Evolutionary conservation across 2,888 invertebrate species (phyloP), one percentile per base, ranked within the genome.

Genomic region (Meloe dianella): DNA sequence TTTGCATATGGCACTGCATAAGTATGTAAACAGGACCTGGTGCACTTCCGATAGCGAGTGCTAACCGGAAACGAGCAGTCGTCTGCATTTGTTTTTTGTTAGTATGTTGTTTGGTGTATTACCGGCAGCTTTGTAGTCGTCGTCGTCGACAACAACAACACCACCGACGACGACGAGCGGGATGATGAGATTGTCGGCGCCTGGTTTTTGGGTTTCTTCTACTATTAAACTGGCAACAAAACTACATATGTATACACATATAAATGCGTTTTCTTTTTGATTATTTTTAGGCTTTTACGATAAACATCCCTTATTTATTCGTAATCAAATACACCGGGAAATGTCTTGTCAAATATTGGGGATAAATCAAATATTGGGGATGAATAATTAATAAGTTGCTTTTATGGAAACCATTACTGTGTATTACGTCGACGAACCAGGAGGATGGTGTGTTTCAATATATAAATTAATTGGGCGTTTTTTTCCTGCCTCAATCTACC

Each of bases 11-110:
- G 74, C 47, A 47, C 71, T 72, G 77, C 76, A 77, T 76, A 77
- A 78, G 77, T 78, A 78, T 76, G 79, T 80, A 79, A 80, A 79
- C 79, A 77, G 75, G 77, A 78, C 77, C 76, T 79, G 73, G 74
- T 78, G 79, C 79, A 79, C 77, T 79, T 80, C 80, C 80, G 79
- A 73, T 71, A 71, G 73, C 74, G 77, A 78, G 78, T 77, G 79
- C 79, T 74, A 77, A 77, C 78, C 78, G 79, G 79, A 80, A 78
- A 77, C 73, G 73, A 74, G 74, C 76, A 75, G 78, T 74, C 77
- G 76, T 76, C 75, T 70, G 77, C 77, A 75, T 77, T 77, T 76
- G 78, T 78, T 77, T n/a, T 72, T 47, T 47, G 47, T 20, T 17
- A 17, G 41, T 41, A 12, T 47, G 8, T 47, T 47, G 20, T 47